These are phyloP conservation scores for Palythoa grandiflora DNA, from an alignment of 92 coral and sea anemone genomes.

Conservation along the genomic window DNA sequence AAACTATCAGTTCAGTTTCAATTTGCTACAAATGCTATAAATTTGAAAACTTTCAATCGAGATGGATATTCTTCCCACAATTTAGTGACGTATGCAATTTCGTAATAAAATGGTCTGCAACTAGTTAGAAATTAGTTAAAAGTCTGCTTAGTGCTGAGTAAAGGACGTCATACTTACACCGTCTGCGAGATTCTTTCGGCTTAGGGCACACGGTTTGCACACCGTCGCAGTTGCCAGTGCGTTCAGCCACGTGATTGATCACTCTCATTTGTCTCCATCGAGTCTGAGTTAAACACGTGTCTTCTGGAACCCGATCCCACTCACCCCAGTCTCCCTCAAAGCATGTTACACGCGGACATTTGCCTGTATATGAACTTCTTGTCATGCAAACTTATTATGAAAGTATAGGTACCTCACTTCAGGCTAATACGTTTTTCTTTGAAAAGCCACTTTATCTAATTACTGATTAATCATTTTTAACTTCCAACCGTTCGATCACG, in stretches of 20 bases:
- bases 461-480: too few relatives aligned
- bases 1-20: too few relatives aligned
- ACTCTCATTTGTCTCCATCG: constrained; percentile 63
- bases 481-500: too few relatives aligned
- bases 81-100: neutral
- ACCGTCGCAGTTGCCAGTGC: constrained; percentile 70
- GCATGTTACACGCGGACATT: constrained; percentile 75
- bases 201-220: constrained; percentile 68
- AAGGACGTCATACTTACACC: constrained; percentile 70
- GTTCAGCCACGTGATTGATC: constrained; percentile 37
- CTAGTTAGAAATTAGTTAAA: neutral
- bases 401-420: too few relatives aligned
- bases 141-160: neutral
- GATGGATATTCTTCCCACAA: too few relatives aligned
- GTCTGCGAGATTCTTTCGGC: constrained; percentile 65
- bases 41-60: too few relatives aligned
- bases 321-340: constrained; percentile 73
- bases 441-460: too few relatives aligned
- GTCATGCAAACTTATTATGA: too few relatives aligned
- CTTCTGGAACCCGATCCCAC: constrained; percentile 83
- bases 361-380: constrained; percentile 58
- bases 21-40: too few relatives aligned
- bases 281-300: constrained; percentile 73
- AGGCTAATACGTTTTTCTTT: too few relatives aligned
- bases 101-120: neutral